Percentiles rank a stretch among this genome's conserved stretches.
Conservation (phyloP, 2,888 invertebrate species). For the Synergus itoensis region DNA sequence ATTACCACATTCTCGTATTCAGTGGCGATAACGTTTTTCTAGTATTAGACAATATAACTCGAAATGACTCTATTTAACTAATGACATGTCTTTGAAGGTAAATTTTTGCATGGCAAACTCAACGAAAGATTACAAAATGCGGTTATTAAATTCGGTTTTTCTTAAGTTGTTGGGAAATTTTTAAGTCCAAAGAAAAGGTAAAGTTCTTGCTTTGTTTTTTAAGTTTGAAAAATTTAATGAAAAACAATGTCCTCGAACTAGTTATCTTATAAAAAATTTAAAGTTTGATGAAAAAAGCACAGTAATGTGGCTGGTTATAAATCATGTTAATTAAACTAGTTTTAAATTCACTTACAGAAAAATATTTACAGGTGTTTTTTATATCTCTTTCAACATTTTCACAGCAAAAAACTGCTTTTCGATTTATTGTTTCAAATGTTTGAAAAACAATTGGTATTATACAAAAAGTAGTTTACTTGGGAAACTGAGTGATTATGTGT, state of each 20-base stretch:
- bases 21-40: background rate
- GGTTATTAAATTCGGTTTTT: background rate
- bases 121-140: background rate
- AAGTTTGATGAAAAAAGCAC: background rate
- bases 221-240: background rate
- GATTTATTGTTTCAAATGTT: background rate
- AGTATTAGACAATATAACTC: background rate
- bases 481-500: background rate
- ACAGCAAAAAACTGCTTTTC: background rate
- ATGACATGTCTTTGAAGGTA: background rate
- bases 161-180: background rate
- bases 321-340: background rate
- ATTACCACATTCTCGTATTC: conserved; percentile 18
- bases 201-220: conserved; percentile 1
- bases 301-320: background rate
- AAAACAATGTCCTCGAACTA: background rate
- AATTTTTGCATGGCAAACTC: conserved; percentile 14
- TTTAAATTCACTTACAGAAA: no score
- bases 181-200: background rate
- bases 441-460: background rate
- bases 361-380: background rate
- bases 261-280: background rate
- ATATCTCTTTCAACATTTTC: background rate
- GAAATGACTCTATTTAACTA: conserved; percentile 25
- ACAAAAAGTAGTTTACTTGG: background rate